A percentile compares a stretch with the other conserved stretches of the same genome.
Conservation (phyloP, 2,888 invertebrate species). For the Panorpa germanica region DNA sequence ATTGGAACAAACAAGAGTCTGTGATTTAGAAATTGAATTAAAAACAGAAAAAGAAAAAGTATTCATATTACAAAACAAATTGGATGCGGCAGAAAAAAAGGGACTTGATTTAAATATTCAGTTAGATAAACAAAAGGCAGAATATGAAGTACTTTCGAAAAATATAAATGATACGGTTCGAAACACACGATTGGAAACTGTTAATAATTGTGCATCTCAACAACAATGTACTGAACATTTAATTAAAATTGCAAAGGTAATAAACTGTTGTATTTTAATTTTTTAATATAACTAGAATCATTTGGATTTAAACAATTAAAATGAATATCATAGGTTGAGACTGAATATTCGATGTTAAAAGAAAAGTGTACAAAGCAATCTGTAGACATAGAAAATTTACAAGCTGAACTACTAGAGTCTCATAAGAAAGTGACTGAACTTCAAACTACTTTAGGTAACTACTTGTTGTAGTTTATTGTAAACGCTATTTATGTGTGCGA, state of each 20-base stretch:
- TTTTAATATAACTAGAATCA: slow-evolving; percentile 1
- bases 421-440: slow-evolving; percentile 19
- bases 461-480: not conserved
- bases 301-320: slow-evolving; percentile 1
- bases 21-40: slow-evolving; percentile 27
- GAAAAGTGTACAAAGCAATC: slow-evolving; percentile 17
- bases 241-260: slow-evolving; percentile 18
- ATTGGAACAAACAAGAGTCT: slow-evolving; percentile 31
- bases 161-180: not conserved
- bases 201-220: slow-evolving; percentile 16
- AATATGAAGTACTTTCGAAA: slow-evolving; percentile 17
- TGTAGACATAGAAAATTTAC: slow-evolving; percentile 18
- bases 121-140: slow-evolving; percentile 29
- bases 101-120: slow-evolving; percentile 24
- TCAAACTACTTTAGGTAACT: slow-evolving; percentile 18
- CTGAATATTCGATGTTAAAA: slow-evolving; percentile 19
- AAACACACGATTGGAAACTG: slow-evolving; percentile 11
- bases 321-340: slow-evolving; percentile 18
- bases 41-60: slow-evolving; percentile 33
- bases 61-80: slow-evolving; percentile 27
- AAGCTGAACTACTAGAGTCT: slow-evolving; percentile 19
- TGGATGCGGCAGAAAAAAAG: slow-evolving; percentile 20
- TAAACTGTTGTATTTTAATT: slow-evolving; percentile 14
- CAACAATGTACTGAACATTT: slow-evolving; percentile 20
- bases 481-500: not conserved